A percentile compares a stretch with the other conserved stretches of the same genome.
phyloP scores from a whole-genome alignment of 2,797 vertebrate genomes.

The Macroramphosus scolopax region DNA sequence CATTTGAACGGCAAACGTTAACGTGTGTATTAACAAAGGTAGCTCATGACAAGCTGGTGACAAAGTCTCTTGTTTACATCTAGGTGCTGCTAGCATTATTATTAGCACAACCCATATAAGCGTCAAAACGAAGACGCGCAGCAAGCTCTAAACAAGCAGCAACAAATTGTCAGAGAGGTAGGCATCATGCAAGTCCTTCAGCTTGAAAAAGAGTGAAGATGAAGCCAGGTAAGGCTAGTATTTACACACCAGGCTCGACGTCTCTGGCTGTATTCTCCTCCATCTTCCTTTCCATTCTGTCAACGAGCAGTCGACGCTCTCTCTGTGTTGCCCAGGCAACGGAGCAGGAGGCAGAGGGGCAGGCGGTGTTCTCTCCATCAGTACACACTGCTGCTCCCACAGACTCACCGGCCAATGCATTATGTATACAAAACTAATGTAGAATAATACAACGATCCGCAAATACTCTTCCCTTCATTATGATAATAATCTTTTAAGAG shows the following conservation, averaged over 20 bases:
- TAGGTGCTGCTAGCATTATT: conserved; percentile 57
- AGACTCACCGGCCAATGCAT: not conserved
- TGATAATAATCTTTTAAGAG: no score
- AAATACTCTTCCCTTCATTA: no score
- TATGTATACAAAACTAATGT: no score
- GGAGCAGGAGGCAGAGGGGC: conserved; percentile 44
- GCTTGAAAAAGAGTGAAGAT: not conserved
- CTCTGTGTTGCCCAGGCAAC: conserved; percentile 76
- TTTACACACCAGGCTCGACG: conserved; percentile 81
- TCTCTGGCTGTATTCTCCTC: conserved; percentile 76
- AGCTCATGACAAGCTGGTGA: conserved; percentile 20
- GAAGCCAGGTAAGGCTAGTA: conserved; percentile 22
- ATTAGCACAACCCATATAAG: conserved; percentile 40
- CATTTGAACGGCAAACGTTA: not conserved
- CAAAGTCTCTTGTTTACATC: conserved; percentile 67
- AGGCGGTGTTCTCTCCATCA: conserved; percentile 20
- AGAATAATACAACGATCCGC: no score
- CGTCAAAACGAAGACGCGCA: conserved; percentile 12
- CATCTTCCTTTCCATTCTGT: conserved; percentile 77
- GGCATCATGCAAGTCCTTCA: conserved; percentile 1
- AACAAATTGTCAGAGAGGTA: not conserved
- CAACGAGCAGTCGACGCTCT: conserved; percentile 70
- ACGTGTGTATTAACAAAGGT: conserved; percentile 2
- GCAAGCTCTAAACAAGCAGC: conserved; percentile 19
- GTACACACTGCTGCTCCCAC: no score